Conservation (phyloP, 2,113 vertebrate genomes). For the Actenoides hombroni region DNA sequence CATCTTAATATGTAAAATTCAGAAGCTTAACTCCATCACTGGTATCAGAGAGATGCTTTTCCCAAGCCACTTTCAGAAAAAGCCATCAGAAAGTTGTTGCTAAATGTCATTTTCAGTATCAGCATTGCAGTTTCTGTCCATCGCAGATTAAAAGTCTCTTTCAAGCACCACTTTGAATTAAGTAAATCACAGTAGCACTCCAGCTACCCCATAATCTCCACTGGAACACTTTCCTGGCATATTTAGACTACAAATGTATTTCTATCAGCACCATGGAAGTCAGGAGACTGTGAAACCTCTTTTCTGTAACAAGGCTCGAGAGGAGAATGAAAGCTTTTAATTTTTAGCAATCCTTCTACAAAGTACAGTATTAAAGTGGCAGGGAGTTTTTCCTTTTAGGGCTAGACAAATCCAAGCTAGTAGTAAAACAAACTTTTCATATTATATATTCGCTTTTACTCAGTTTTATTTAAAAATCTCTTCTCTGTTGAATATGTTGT, state of each 20-base stretch:
- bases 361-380: background rate
- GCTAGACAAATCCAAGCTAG: background rate
- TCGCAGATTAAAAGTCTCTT: conserved; percentile 40
- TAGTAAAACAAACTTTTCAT: background rate
- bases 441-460: background rate
- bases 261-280: conserved; percentile 27
- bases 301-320: background rate
- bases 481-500: background rate
- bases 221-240: background rate
- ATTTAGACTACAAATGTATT: conserved; percentile 50
- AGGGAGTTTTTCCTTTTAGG: background rate
- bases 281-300: conserved; percentile 28
- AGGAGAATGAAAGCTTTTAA: conserved; percentile 28
- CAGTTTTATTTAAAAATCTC: background rate
- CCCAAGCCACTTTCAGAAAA: conserved; percentile 31
- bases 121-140: conserved; percentile 49
- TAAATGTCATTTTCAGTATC: conserved; percentile 51
- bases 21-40: conserved; percentile 4
- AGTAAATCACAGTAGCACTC: conserved; percentile 19
- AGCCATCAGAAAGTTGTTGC: conserved; percentile 45
- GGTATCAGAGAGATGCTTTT: conserved; percentile 23
- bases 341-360: conserved; percentile 39
- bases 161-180: conserved; percentile 59
- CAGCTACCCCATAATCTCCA: conserved; percentile 34
- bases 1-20: conserved; percentile 39